Percentiles rank a stretch among this genome's conserved stretches.
phyloP scores from a whole-genome alignment of 92 coral and sea anemone species.

The Galaxea fascicularis region DNA sequence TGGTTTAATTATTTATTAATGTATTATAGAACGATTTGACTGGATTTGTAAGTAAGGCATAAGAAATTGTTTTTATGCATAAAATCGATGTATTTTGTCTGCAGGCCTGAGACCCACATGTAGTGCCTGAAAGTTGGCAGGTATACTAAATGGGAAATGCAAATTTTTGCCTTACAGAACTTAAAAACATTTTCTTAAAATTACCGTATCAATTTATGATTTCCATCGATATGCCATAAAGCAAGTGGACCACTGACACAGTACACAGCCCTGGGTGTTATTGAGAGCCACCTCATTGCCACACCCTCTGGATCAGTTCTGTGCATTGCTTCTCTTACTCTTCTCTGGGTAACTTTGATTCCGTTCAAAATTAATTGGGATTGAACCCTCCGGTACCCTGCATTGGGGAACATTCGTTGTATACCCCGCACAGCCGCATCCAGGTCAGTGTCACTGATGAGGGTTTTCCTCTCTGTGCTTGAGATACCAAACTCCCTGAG shows the following conservation, averaged over 20 bases:
- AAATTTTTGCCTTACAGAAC: background rate
- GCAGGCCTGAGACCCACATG: conserved; percentile 7
- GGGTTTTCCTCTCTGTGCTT: conserved; percentile 27
- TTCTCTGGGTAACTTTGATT: conserved; percentile 54
- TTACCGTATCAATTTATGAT: conserved; percentile 74
- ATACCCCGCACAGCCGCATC: conserved; percentile 43
- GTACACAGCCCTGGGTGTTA: conserved; percentile 69
- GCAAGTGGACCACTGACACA: conserved; percentile 67
- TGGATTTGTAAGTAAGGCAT: conserved; percentile 1
- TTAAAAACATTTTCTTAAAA: conserved; percentile 13
- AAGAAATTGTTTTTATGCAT: background rate
- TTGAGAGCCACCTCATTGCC: conserved; percentile 69
- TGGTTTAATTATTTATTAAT: conserved; percentile 13
- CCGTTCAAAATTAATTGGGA: conserved; percentile 61
- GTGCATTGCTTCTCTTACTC: conserved; percentile 67
- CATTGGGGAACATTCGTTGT: conserved; percentile 60
- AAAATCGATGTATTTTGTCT: background rate
- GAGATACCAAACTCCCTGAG: conserved; percentile 40
- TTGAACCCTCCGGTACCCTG: conserved; percentile 66
- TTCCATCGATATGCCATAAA: conserved; percentile 72
- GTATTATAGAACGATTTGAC: conserved; percentile 7
- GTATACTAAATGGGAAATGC: conserved; percentile 1
- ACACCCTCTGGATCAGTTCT: conserved; percentile 71
- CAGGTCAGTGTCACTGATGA: conserved; percentile 15
- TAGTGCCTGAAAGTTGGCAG: background rate